Evolutionary conservation across 2,888 invertebrate species (phyloP).

Genomic region (Agrotis segetum): DNA sequence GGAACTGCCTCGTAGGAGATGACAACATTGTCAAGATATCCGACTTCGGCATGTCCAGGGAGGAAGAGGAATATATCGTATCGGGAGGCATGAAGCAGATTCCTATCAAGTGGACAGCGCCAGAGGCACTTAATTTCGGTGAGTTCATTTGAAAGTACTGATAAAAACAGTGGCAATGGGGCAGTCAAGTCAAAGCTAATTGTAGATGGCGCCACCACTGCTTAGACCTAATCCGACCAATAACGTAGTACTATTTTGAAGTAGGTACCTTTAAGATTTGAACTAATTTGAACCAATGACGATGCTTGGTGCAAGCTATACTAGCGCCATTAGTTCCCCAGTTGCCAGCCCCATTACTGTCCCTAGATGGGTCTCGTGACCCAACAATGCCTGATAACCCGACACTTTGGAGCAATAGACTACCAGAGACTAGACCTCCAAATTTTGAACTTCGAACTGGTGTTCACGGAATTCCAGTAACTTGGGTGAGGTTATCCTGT

Average conservation of each 20-base stretch:
- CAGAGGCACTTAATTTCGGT: constrained; percentile 98
- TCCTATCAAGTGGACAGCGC: constrained; percentile 99
- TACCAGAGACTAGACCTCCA: background rate
- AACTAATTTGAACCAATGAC: too few species aligned
- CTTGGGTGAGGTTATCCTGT: background rate
- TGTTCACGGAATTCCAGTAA: too few species aligned
- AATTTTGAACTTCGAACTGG: too few species aligned
- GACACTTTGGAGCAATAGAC: background rate
- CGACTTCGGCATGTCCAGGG: constrained; percentile 99
- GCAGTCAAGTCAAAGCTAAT: too few species aligned
- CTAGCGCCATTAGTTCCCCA: too few species aligned
- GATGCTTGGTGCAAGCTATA: too few species aligned
- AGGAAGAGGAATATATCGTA: constrained; percentile 99
- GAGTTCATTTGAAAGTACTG: constrained; percentile 62
- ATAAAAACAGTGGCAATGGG: too few species aligned
- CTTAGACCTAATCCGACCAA: too few species aligned
- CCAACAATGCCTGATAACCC: background rate
- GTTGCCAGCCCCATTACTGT: too few species aligned
- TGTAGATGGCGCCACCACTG: too few species aligned
- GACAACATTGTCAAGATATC: constrained; percentile 98
- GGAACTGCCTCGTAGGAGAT: constrained; percentile 97
- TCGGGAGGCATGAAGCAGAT: constrained; percentile 99
- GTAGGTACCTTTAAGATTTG: too few species aligned
- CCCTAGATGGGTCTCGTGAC: background rate
- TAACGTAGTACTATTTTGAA: too few species aligned